phyloP scores from a whole-genome alignment of 2,797 vertebrate species.

The Hippoglossus hippoglossus region DNA sequence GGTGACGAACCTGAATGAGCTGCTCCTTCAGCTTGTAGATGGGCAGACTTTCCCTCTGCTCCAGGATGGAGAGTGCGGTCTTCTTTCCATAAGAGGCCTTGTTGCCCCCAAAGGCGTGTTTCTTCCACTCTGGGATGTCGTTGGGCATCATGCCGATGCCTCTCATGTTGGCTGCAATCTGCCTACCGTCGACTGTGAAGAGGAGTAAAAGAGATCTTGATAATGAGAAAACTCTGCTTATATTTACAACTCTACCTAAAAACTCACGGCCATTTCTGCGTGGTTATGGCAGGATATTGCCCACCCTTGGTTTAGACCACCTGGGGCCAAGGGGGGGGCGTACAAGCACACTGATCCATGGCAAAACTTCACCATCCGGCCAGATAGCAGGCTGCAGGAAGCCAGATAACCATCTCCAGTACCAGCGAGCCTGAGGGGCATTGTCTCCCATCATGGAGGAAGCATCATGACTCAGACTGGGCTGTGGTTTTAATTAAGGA shows the following conservation, averaged over 20 bases:
- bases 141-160: constrained; percentile 99
- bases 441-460: constrained; percentile 43
- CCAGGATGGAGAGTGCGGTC: constrained; percentile 95
- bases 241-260: not conserved
- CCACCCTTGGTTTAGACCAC: constrained; percentile 32
- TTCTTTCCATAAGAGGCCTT: constrained; percentile 99
- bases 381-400: constrained; percentile 69
- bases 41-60: constrained; percentile 97
- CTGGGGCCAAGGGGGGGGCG: constrained; percentile 22
- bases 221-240: not conserved
- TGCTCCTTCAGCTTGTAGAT: constrained; percentile 99
- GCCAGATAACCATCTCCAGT: constrained; percentile 71
- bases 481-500: constrained; percentile 34
- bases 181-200: constrained; percentile 90
- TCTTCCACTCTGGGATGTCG: constrained; percentile 99
- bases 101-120: constrained; percentile 97
- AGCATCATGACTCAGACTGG: constrained; percentile 30
- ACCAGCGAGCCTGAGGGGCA: constrained; percentile 37
- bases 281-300: constrained; percentile 1
- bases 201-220: constrained; percentile 21
- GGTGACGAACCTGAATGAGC: constrained; percentile 89
- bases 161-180: constrained; percentile 99
- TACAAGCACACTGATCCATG: constrained; percentile 38
- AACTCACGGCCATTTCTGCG: not conserved
- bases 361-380: constrained; percentile 54